These are phyloP conservation scores for Matsumyia berberina DNA, from an alignment of 2,888 invertebrate genomes.

Conservation along the genomic window DNA sequence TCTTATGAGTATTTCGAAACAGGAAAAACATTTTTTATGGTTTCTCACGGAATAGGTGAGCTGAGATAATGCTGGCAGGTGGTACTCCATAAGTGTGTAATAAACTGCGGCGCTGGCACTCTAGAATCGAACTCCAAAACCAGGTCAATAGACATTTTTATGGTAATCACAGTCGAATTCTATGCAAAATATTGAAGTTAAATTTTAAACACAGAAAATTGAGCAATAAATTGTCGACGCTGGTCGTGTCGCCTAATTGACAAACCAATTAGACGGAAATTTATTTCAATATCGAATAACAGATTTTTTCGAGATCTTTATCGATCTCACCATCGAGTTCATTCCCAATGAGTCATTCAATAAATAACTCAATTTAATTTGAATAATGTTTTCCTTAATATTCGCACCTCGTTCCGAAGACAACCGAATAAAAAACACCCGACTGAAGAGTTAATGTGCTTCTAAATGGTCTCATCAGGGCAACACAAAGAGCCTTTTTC, in stretches of 20 bases:
- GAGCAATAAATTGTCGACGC: conserved; percentile 13
- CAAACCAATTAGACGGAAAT: conserved; percentile 29
- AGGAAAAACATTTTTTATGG: conserved; percentile 27
- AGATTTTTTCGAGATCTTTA: conserved; percentile 52
- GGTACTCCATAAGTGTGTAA: conserved; percentile 25
- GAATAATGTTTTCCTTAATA: conserved; percentile 61
- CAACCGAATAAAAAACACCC: conserved; percentile 28
- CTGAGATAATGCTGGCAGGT: conserved; percentile 56
- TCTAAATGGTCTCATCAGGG: conserved; percentile 59
- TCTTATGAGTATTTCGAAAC: conserved; percentile 9
- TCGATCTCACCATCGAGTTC: conserved; percentile 23
- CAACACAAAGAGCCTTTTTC: conserved; percentile 7
- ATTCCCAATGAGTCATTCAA: conserved; percentile 46
- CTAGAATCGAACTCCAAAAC: neutral
- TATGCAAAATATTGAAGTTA: conserved; percentile 24
- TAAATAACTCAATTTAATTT: conserved; percentile 66
- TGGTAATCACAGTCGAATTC: neutral
- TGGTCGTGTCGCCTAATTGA: conserved; percentile 30
- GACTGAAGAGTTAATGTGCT: conserved; percentile 44
- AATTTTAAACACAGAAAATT: conserved; percentile 1
- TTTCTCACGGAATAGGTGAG: conserved; percentile 38
- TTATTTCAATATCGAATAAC: conserved; percentile 47
- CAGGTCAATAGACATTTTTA: conserved; percentile 23
- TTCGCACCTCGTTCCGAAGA: conserved; percentile 64
- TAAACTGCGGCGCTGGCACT: conserved; percentile 9